Percentiles rank a stretch among this genome's conserved stretches.
Conservation (phyloP, 1,140 invertebrate genomes). For the Ceratosolen fusciceps region DNA sequence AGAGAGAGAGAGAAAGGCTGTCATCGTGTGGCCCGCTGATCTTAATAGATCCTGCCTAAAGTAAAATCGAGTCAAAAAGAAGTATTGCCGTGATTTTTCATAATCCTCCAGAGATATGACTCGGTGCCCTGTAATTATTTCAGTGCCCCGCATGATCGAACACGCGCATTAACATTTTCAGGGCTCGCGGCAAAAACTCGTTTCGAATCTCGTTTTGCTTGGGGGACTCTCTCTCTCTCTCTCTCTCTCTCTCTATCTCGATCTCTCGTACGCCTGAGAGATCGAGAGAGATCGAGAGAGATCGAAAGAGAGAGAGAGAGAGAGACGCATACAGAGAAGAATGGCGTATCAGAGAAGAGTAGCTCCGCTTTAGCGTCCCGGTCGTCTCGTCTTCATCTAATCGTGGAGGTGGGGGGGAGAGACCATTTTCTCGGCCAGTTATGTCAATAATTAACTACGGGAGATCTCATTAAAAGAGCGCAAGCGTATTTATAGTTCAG, state of each 20-base stretch:
- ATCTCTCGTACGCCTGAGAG: too few relatives aligned
- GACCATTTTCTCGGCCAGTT: conserved; percentile 3
- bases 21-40: neutral
- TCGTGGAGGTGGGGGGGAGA: neutral
- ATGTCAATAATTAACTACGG: conserved; percentile 21
- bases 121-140: conserved; percentile 47
- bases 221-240: neutral
- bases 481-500: neutral
- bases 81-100: conserved; percentile 17
- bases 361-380: neutral
- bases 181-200: conserved; percentile 24
- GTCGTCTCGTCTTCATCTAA: neutral
- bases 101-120: conserved; percentile 40
- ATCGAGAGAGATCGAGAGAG: too few relatives aligned
- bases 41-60: conserved; percentile 16
- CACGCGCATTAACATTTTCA: conserved; percentile 35
- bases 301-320: too few relatives aligned
- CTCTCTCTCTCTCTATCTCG: too few relatives aligned
- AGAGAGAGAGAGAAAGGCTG: neutral
- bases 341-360: too few relatives aligned
- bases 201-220: conserved; percentile 38
- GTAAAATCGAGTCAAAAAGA: conserved; percentile 5
- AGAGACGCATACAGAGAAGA: too few relatives aligned
- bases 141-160: conserved; percentile 33
- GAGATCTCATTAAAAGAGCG: conserved; percentile 7